Base-by-base conservation (phyloP, 30 jellyfish, hydroid and myxozoan species). In the Hydractinia echinata region DNA sequence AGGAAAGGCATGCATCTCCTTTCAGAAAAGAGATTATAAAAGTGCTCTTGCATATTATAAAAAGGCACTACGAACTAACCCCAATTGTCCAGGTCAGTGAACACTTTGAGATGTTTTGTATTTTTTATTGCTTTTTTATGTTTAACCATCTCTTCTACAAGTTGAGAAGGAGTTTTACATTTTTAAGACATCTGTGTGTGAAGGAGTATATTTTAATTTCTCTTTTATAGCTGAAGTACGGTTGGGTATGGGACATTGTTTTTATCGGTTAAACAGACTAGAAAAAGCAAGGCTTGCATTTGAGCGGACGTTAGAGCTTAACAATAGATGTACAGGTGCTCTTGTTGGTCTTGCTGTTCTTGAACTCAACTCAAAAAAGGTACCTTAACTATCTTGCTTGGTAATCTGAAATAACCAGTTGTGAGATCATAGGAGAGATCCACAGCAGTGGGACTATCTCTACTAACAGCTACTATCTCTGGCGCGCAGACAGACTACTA, bases 181-280 rank as follows among this genome's bases (percentile, higher is more conserved):
- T 30, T 30, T 30, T 30, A 30, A 30, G 44, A 30, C 44, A 30
- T 30, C 2, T 30, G 44, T 30, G 44, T 30, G 2, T 30, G 2
- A 13, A 60, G 70, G 70, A 13, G n/a, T 14, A 53, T 11, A 52
- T 10, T 15, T 52, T 61, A 2, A 54, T 6, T 8, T 77, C 68
- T 66, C n/a, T 61, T 62, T 58, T 82, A 53, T 60, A 87, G 98
- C 98, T 20, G 96, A 87, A 54, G 96, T 92, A 5, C 96, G 98
- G 48, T 89, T 92, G 55, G 98, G 96, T 7, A 92, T 92, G 95
- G 98, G 98, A 4, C 96, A 87, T 64, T 92, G 98, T 61, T 92
- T 88, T 83, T 87, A 72, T 72, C 89, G 95, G 4, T 76, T 92
- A 11, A 85, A 85, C 76, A 87, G 96, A 21, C 72, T 83, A 67